These are phyloP conservation scores for Oryzias woworae DNA, from an alignment of 2,113 vertebrate species.

Conservation along the genomic window DNA sequence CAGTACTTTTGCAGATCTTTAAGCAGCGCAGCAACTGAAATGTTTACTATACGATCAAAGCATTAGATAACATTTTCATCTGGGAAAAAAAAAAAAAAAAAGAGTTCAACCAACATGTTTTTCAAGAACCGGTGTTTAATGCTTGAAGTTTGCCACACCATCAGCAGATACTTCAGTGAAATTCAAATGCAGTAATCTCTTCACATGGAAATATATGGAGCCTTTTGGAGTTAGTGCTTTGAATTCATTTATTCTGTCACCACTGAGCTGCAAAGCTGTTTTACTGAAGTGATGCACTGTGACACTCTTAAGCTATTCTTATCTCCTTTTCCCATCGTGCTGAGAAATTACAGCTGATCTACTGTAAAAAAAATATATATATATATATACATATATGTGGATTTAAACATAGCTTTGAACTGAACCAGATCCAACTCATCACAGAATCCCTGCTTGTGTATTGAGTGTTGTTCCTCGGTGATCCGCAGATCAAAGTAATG, in stretches of 20 bases:
- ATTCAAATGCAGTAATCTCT: slow-evolving; percentile 56
- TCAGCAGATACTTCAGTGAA: slow-evolving; percentile 37
- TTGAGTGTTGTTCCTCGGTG: slow-evolving; percentile 68
- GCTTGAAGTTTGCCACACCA: slow-evolving; percentile 28
- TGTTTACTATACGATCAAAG: slow-evolving; percentile 26
- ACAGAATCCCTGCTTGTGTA: slow-evolving; percentile 48
- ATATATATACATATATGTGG: background rate
- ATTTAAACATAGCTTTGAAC: slow-evolving; percentile 40
- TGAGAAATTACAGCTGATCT: slow-evolving; percentile 58
- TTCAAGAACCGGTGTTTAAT: slow-evolving; percentile 26
- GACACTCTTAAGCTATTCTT: slow-evolving; percentile 63
- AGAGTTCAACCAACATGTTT: slow-evolving; percentile 15
- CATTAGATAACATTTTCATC: slow-evolving; percentile 12
- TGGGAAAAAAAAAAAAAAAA: background rate
- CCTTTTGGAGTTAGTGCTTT: slow-evolving; percentile 41
- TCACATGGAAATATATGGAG: slow-evolving; percentile 57
- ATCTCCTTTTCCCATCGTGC: slow-evolving; percentile 41
- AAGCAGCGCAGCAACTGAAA: background rate
- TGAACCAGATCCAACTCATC: slow-evolving; percentile 64
- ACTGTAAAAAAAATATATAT: slow-evolving; percentile 7
- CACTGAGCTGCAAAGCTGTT: slow-evolving; percentile 41
- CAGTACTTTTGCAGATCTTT: slow-evolving; percentile 1
- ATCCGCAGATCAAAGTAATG: slow-evolving; percentile 75
- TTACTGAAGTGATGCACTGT: slow-evolving; percentile 56
- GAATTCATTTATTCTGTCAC: slow-evolving; percentile 61